phyloP scores from a whole-genome alignment of 2,113 vertebrate species.

The Oceanodroma tethys region DNA sequence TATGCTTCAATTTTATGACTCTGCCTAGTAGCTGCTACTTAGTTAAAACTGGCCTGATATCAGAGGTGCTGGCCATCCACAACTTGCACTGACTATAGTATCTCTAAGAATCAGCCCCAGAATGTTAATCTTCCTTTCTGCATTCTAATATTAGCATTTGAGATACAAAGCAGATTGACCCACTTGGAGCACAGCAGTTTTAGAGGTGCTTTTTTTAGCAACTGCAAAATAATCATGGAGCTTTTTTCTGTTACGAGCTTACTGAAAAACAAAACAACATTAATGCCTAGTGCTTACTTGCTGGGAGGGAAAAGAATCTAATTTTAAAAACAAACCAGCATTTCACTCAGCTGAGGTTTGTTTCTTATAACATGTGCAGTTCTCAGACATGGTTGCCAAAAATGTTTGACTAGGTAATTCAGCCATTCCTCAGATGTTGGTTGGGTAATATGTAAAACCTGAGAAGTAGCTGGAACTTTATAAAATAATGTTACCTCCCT shows the following conservation, averaged over 20 bases:
- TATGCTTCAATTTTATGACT: constrained; percentile 60
- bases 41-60: constrained; percentile 1
- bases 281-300: constrained; percentile 12
- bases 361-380: constrained; percentile 79
- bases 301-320: background rate
- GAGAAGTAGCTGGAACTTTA: background rate
- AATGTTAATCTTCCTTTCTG: constrained; percentile 28
- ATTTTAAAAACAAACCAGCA: background rate
- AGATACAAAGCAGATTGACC: constrained; percentile 45
- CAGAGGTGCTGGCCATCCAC: background rate
- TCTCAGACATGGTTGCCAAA: constrained; percentile 82
- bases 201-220: constrained; percentile 67
- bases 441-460: background rate
- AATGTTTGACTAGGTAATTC: constrained; percentile 71
- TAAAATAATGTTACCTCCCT: background rate
- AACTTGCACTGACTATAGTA: background rate
- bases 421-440: constrained; percentile 42
- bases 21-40: constrained; percentile 63
- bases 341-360: constrained; percentile 73
- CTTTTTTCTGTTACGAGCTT: constrained; percentile 60
- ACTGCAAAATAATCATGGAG: constrained; percentile 55
- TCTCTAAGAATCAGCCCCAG: constrained; percentile 6
- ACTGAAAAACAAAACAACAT: background rate
- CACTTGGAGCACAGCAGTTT: constrained; percentile 54
- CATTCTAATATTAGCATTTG: constrained; percentile 30